These are phyloP conservation scores for Latrodectus hesperus DNA, from an alignment of 2,888 invertebrate genomes.

Conservation along the genomic window DNA sequence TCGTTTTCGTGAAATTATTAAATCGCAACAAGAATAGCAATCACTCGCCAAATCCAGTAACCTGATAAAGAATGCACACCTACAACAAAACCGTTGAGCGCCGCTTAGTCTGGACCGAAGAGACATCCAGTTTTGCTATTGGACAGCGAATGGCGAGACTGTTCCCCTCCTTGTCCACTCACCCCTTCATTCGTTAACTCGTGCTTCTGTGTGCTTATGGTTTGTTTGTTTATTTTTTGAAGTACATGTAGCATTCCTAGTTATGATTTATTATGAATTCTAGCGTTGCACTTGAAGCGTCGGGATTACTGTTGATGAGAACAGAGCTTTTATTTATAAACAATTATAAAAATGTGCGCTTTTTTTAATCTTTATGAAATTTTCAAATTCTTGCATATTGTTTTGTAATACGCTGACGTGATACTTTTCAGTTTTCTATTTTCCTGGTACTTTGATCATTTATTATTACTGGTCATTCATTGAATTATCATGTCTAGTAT, in stretches of 20 bases:
- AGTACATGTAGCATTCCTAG: not conserved
- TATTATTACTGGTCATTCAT: no score
- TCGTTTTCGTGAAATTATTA: no score
- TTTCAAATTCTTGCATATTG: no score
- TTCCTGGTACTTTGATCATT: no score
- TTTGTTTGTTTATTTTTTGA: not conserved
- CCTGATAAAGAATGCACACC: conserved; percentile 1
- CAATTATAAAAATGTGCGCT: no score
- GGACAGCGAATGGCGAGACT: conserved; percentile 2
- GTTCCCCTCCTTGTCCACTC: not conserved
- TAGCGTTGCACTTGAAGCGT: not conserved
- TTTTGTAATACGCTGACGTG: no score
- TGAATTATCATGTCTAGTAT: no score
- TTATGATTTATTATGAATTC: not conserved
- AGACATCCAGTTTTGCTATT: conserved; percentile 48
- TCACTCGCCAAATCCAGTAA: not conserved
- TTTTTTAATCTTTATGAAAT: no score
- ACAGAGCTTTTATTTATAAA: no score
- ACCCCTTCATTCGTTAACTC: not conserved
- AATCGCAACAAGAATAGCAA: not conserved
- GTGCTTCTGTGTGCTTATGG: not conserved
- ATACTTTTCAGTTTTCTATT: no score
- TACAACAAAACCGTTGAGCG: not conserved
- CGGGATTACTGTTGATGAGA: no score
- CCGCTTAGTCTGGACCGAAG: conserved; percentile 37